phyloP scores from a whole-genome alignment of 2,113 vertebrate genomes.

The Eulemur macaco region DNA sequence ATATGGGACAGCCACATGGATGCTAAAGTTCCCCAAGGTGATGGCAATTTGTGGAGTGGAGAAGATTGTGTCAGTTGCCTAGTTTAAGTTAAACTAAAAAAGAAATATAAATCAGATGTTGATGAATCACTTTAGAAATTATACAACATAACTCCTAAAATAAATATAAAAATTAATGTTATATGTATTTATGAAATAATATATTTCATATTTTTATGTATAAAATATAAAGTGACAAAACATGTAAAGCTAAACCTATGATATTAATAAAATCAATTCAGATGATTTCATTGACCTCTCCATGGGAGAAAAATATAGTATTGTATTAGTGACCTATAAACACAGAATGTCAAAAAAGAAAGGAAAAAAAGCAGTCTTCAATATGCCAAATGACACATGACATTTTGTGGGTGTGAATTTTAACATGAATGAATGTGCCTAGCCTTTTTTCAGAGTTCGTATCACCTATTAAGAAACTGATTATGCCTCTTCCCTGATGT shows the following conservation, averaged over 20 bases:
- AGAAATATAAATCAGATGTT: neutral
- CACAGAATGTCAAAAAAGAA: neutral
- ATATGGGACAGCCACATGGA: neutral
- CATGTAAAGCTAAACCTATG: neutral
- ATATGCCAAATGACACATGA: neutral
- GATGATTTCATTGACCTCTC: neutral
- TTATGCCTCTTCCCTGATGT: neutral
- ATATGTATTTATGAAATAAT: neutral
- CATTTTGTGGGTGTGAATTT: neutral
- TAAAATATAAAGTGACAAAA: neutral
- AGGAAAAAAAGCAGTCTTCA: neutral
- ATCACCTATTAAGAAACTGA: neutral
- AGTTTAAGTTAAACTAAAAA: neutral
- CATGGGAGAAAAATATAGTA: neutral
- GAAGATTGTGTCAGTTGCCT: neutral
- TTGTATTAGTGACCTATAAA: neutral
- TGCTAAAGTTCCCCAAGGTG: neutral
- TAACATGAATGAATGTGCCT: neutral
- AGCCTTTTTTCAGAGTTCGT: neutral
- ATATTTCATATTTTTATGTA: neutral
- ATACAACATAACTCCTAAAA: neutral
- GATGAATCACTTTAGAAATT: neutral
- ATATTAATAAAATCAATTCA: constrained; percentile 1
- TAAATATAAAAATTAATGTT: neutral
- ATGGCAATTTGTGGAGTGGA: neutral